phyloP scores from a whole-genome alignment of 2,888 invertebrate species.

The Labia minor region DNA sequence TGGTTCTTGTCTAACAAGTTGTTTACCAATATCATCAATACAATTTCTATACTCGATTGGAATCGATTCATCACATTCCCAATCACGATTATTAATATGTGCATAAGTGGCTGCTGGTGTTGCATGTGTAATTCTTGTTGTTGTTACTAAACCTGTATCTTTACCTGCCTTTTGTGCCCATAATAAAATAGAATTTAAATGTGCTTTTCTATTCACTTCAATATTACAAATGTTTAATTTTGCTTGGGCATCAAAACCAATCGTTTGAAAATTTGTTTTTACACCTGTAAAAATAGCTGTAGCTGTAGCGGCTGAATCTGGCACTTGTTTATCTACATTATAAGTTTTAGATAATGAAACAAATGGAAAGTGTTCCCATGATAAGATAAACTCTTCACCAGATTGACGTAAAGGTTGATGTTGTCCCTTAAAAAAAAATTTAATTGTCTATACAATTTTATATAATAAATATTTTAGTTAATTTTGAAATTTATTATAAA shows the following conservation, averaged over 20 bases:
- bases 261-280: constrained; percentile 45
- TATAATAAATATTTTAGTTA: too few species aligned
- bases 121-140: constrained; percentile 53
- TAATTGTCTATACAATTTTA: too few species aligned
- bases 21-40: constrained; percentile 49
- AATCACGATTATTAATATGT: constrained; percentile 43
- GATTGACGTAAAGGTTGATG: constrained; percentile 33
- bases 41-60: constrained; percentile 33
- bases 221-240: constrained; percentile 38
- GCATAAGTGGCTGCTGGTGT: constrained; percentile 52
- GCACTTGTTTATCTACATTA: constrained; percentile 56
- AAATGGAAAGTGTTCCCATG: constrained; percentile 50
- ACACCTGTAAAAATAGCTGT: constrained; percentile 54
- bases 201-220: constrained; percentile 32
- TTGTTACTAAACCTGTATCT: constrained; percentile 54
- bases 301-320: constrained; percentile 59
- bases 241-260: constrained; percentile 42
- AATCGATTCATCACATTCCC: constrained; percentile 45
- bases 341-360: constrained; percentile 56
- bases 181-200: constrained; percentile 41
- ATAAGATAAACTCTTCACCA: constrained; percentile 48
- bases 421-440: constrained; percentile 43
- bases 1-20: constrained; percentile 49
- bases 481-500: neutral
- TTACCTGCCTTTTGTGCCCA: constrained; percentile 49